Evolutionary conservation across 2,888 invertebrate species (phyloP).

Genomic region (Phlogophora meticulosa): DNA sequence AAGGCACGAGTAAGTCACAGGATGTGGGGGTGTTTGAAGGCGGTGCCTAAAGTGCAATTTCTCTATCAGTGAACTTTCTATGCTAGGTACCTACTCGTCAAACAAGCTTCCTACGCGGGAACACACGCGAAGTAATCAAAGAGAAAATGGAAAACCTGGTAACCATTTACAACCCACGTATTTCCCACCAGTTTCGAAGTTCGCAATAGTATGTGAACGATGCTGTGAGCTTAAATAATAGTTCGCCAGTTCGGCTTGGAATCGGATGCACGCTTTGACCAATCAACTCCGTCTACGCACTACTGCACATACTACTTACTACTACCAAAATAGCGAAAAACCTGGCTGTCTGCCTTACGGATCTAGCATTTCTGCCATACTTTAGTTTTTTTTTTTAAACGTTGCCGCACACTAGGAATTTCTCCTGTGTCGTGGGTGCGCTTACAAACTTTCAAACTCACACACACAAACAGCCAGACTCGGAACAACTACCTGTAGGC

Average conservation of each 20-base stretch:
- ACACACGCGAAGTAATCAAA: conserved; percentile 23
- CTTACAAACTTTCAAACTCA: too few species aligned
- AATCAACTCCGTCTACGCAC: conserved; percentile 2
- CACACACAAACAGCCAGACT: too few species aligned
- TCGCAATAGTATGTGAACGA: conserved; percentile 7
- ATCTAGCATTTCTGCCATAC: too few species aligned
- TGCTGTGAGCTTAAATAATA: background rate
- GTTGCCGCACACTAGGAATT: too few species aligned
- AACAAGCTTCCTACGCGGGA: conserved; percentile 31
- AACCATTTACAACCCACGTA: background rate
- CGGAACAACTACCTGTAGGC: too few species aligned
- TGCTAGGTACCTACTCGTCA: conserved; percentile 29
- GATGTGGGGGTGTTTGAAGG: conserved; percentile 31
- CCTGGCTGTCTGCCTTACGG: background rate
- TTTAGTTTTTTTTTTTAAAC: too few species aligned
- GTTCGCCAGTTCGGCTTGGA: conserved; percentile 2
- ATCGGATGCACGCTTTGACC: conserved; percentile 5
- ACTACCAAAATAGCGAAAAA: background rate
- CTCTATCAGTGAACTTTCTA: conserved; percentile 49
- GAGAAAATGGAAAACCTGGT: conserved; percentile 29
- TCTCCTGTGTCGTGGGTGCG: too few species aligned
- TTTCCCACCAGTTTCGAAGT: conserved; percentile 10
- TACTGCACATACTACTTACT: background rate
- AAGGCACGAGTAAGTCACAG: conserved; percentile 20
- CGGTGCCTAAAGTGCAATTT: conserved; percentile 22